These are phyloP conservation scores for Hozukius guyotensis DNA, from an alignment of 2,797 vertebrate species.

Conservation along the genomic window DNA sequence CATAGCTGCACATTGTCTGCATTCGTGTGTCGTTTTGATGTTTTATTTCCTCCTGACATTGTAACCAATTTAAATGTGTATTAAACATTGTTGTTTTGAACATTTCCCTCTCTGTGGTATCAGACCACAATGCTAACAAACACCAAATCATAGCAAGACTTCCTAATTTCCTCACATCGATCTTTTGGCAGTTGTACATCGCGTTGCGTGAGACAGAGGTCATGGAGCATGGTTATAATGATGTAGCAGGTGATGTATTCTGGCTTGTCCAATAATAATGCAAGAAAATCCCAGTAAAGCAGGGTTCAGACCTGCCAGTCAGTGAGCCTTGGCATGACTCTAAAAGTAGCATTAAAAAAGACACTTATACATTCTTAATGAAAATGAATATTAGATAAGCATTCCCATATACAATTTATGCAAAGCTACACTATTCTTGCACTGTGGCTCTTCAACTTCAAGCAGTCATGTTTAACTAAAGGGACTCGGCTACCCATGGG, in stretches of 20 bases:
- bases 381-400: not conserved
- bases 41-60: not conserved
- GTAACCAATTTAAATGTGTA: not conserved
- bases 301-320: not conserved
- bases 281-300: not conserved
- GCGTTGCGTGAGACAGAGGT: not conserved
- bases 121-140: not conserved
- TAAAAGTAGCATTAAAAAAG: constrained; percentile 18
- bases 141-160: not conserved
- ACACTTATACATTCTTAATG: not conserved
- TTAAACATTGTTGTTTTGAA: not conserved
- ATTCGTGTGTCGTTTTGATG: not conserved
- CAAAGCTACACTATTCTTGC: constrained; percentile 16
- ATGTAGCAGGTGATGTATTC: not conserved
- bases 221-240: not conserved
- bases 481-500: constrained; percentile 29
- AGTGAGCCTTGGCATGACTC: not conserved
- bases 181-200: not conserved
- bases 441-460: constrained; percentile 16
- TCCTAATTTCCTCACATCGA: not conserved
- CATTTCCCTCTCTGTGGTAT: not conserved
- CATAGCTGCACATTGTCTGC: not conserved
- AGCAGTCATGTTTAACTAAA: constrained; percentile 33
- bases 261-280: not conserved
- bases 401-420: not conserved